Percentiles rank a stretch among this genome's conserved stretches.
These are phyloP conservation scores for Thaumatotibia leucotreta DNA, from an alignment of 1,140 invertebrate genomes.

Conservation along the genomic window DNA sequence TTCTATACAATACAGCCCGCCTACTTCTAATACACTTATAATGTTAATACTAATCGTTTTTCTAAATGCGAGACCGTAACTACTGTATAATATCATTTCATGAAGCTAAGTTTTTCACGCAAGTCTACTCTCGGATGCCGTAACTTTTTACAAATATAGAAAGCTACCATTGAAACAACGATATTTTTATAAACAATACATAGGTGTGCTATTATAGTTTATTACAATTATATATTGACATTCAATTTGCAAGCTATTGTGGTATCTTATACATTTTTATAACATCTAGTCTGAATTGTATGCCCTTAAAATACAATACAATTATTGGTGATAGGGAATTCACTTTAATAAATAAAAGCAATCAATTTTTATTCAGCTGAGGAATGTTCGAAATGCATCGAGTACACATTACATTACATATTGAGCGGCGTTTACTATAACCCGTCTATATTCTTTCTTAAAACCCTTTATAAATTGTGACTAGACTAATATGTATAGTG, in stretches of 20 bases:
- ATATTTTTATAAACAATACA: not conserved
- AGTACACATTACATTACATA: not conserved
- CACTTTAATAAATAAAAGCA: not conserved
- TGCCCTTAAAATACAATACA: not conserved
- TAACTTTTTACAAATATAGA: slow-evolving; percentile 28
- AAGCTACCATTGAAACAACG: slow-evolving; percentile 20
- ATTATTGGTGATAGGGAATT: not conserved
- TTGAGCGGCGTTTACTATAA: not conserved
- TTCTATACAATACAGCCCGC: slow-evolving; percentile 52
- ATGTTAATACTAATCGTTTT: not conserved
- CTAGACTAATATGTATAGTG: not conserved
- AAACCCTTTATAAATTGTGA: not conserved
- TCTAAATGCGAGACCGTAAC: slow-evolving; percentile 1
- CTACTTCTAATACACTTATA: slow-evolving; percentile 53
- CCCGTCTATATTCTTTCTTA: not conserved
- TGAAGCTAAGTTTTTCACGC: not conserved
- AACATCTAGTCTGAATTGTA: not conserved
- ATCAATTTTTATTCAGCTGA: not conserved
- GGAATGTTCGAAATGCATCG: not conserved
- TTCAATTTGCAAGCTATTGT: slow-evolving; percentile 1
- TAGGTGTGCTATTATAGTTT: not conserved
- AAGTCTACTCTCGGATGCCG: not conserved
- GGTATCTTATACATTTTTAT: not conserved
- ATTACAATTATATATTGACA: slow-evolving; percentile 7
- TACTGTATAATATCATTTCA: not conserved